Evolutionary conservation across 1,140 invertebrate species (phyloP).

Genomic region (Drosophila funebris): DNA sequence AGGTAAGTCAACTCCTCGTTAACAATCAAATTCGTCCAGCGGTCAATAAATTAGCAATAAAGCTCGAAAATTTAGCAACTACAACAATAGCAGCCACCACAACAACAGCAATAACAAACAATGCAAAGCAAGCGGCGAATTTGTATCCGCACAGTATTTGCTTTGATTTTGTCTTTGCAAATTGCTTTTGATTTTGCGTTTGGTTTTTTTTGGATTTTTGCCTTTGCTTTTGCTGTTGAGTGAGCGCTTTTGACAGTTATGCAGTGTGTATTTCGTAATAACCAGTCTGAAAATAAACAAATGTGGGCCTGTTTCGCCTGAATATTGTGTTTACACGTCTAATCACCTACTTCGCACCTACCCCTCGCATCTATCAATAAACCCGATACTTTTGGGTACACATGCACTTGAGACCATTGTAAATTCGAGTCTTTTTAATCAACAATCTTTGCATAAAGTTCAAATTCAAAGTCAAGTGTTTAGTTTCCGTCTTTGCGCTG

Average conservation of each 20-base stretch:
- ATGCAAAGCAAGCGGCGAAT: conserved; percentile 29
- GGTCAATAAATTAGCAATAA: conserved; percentile 39
- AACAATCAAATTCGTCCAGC: conserved; percentile 8
- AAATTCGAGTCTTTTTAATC: neutral
- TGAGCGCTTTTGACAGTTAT: conserved; percentile 29
- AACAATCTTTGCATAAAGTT: conserved; percentile 28
- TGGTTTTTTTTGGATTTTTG: conserved; percentile 19
- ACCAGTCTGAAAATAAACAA: conserved; percentile 56
- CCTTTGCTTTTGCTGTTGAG: conserved; percentile 23
- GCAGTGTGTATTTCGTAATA: conserved; percentile 63
- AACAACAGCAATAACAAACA: conserved; percentile 22
- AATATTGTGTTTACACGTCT: conserved; percentile 20
- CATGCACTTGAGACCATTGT: conserved; percentile 20
- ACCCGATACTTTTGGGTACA: conserved; percentile 8
- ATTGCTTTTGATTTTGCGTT: conserved; percentile 30
- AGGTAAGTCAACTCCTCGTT: conserved; percentile 44
- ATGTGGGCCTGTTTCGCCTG: conserved; percentile 28
- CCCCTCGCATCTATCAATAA: neutral
- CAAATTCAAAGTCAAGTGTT: conserved; percentile 50
- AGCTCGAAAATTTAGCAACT: neutral
- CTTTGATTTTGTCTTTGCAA: neutral
- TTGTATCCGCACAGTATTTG: neutral
- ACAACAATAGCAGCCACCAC: neutral
- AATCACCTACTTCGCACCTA: no score
- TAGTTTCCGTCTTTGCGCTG: conserved; percentile 1